phyloP scores from a whole-genome alignment of 2,113 vertebrate species.

The Rhagologus leucostigma region DNA sequence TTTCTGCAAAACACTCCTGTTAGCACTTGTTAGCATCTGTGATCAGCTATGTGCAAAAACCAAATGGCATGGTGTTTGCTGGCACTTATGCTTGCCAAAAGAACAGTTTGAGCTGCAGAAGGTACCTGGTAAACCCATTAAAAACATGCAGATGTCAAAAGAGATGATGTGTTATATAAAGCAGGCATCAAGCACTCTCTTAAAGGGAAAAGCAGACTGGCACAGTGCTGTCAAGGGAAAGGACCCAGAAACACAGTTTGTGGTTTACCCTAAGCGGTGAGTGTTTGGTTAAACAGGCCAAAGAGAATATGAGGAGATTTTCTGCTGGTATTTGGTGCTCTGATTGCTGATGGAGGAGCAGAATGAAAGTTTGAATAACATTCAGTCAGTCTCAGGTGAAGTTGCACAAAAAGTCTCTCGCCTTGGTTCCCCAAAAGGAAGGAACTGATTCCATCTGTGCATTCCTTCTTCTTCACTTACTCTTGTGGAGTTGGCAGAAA shows the following conservation, averaged over 20 bases:
- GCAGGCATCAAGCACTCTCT: not conserved
- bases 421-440: not conserved
- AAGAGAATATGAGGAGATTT: not conserved
- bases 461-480: not conserved
- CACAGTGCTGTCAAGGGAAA: not conserved
- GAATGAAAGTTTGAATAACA: not conserved
- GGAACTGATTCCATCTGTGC: not conserved
- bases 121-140: constrained; percentile 27
- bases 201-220: not conserved
- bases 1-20: constrained; percentile 4
- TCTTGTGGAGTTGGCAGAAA: not conserved
- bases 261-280: not conserved
- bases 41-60: constrained; percentile 28
- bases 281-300: not conserved
- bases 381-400: not conserved
- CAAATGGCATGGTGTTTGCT: constrained; percentile 1
- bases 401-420: not conserved
- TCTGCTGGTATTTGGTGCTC: not conserved
- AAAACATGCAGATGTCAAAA: constrained; percentile 33
- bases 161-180: not conserved
- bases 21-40: constrained; percentile 29
- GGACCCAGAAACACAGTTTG: not conserved
- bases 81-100: constrained; percentile 20
- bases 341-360: not conserved
- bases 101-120: constrained; percentile 53